Evolutionary conservation across 2,888 invertebrate species (phyloP), one percentile per base, ranked within the genome.

Genomic region (Brenthis hecate): DNA sequence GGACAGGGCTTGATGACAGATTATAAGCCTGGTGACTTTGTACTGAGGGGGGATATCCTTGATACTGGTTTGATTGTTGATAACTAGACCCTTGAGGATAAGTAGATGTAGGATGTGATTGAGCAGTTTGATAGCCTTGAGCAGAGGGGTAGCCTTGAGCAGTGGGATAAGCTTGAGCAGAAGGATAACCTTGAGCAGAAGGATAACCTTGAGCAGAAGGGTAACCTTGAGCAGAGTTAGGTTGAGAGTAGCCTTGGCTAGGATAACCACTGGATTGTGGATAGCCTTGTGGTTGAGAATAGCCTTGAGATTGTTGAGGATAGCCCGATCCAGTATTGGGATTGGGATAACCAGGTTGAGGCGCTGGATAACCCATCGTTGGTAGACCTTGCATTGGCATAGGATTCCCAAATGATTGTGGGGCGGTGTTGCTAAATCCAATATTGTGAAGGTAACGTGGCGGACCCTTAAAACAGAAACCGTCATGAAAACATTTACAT

Each of bases 381-480:
- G 90, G 89, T 63, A 91, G 80, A 28, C 93, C 92, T 0, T 86
- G 88, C 88, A 90, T 91, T 56, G 92, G 93, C 87, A 87, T 81
- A 14, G 92, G 91, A 75, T 91, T 92, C 36, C 92, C 93, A 72
- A 93, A 93, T 8, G 92, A 91, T 75, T 93, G 93, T 69, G 93
- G 93, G 69, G 92, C 91, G 19, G 82, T 74, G 85, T 93, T 93
- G 82, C 78, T 76, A 87, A 87, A 93, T 83, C 93, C 93, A 76
- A 92, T 77, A 85, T 91, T 93, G 82, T 91, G 92, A 74, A 87
- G 81, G 77, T 91, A 93, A 80, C 83, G 89, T 79, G 85, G 92
- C 81, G 87, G 92, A 83, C 85, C 94, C 94, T 88, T 94, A 78
- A 77, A 73, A 75, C 74, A 74, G 74, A 74, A 66, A 61, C 50